These are phyloP conservation scores for Syndactyla subalaris DNA, from an alignment of 2,797 vertebrate species.

Conservation along the genomic window DNA sequence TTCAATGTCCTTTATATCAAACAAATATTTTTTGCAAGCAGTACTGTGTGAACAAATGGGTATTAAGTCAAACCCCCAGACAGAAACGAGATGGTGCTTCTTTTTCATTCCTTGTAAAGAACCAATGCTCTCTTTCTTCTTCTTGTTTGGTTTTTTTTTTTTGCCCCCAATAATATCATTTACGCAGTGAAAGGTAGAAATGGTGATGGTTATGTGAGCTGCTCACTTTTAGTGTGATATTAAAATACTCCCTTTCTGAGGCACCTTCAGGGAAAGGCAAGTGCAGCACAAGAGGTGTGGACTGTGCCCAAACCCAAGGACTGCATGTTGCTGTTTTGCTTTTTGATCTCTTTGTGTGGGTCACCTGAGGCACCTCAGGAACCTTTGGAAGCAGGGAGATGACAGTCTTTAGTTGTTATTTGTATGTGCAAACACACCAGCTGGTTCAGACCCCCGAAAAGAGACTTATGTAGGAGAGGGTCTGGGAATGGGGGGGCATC, in stretches of 20 bases:
- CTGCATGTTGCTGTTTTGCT: background rate
- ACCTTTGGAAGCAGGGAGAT: background rate
- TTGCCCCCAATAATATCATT: background rate
- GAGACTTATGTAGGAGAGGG: background rate
- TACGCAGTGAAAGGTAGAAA: background rate
- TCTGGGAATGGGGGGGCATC: background rate
- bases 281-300: background rate
- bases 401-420: background rate
- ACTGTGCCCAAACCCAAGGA: background rate
- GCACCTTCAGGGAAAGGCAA: background rate
- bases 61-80: constrained; percentile 40
- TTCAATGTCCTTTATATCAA: constrained; percentile 83
- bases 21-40: constrained; percentile 79
- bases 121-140: background rate
- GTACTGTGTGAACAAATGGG: constrained; percentile 72
- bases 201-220: background rate
- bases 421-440: background rate
- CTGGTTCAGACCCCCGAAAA: background rate
- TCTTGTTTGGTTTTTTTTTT: background rate
- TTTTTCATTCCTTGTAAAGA: background rate
- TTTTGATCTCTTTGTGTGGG: background rate
- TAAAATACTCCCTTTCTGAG: background rate
- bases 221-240: constrained; percentile 18
- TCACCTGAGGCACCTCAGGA: background rate
- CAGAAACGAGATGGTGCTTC: background rate